Conservation (phyloP, 2,888 invertebrate genomes). For the Eupithecia abbreviata region DNA sequence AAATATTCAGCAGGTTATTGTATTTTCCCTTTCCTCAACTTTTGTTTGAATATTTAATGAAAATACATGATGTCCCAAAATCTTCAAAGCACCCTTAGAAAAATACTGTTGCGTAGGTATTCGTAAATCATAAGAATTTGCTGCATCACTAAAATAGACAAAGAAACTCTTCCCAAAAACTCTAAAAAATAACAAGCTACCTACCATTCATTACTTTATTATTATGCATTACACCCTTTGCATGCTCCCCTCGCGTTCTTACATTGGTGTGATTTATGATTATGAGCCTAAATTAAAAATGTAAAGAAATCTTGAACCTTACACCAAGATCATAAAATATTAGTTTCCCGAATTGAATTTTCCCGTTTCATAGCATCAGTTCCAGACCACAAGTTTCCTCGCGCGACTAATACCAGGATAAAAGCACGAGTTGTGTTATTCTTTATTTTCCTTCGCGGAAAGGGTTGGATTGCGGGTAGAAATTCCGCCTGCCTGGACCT, state of each 20-base stretch:
- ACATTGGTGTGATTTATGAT: slow-evolving; percentile 19
- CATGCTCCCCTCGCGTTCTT: slow-evolving; percentile 8
- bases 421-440: slow-evolving; percentile 9
- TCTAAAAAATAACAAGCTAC: slow-evolving; percentile 12
- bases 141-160: slow-evolving; percentile 18
- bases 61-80: too few relatives aligned
- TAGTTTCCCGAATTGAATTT: too few relatives aligned
- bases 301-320: neutral
- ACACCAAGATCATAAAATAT: too few relatives aligned
- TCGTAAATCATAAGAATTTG: neutral
- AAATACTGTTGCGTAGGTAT: neutral
- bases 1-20: neutral
- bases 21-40: neutral
- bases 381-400: neutral
- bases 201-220: neutral
- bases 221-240: slow-evolving; percentile 12
- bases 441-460: neutral
- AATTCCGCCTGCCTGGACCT: neutral
- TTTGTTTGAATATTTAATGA: neutral
- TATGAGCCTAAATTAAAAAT: slow-evolving; percentile 16
- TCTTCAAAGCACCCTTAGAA: neutral
- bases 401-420: neutral
- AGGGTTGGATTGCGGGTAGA: neutral
- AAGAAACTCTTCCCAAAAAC: slow-evolving; percentile 15
- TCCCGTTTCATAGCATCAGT: neutral